Evolutionary conservation across 2,113 vertebrate species (phyloP).

Genomic region (Cololabis saira): DNA sequence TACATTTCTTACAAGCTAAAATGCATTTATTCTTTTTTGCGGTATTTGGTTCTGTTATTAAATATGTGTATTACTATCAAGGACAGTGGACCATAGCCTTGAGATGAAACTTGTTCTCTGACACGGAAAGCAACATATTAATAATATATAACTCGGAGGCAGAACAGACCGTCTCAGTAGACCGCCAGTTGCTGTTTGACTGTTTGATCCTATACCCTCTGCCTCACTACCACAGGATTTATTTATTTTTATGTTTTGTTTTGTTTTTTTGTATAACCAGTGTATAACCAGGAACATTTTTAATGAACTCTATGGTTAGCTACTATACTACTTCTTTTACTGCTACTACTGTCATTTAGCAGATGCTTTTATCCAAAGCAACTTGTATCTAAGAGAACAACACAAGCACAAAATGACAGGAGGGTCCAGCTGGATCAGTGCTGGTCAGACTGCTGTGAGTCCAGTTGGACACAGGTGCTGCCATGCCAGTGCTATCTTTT

Average conservation of each 20-base stretch:
- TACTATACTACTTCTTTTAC: no score
- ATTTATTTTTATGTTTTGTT: no score
- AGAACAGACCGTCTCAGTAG: conserved; percentile 18
- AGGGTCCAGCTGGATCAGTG: no score
- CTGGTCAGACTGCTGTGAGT: no score
- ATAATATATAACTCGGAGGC: conserved; percentile 49
- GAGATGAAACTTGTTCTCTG: conserved; percentile 28
- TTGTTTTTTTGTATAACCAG: conserved; percentile 16
- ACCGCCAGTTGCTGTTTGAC: conserved; percentile 6
- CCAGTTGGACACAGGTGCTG: no score
- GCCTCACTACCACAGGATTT: conserved; percentile 2
- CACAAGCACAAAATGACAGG: no score
- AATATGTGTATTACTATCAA: conserved; percentile 34
- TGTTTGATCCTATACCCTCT: conserved; percentile 41
- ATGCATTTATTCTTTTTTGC: conserved; percentile 5
- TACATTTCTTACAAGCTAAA: not conserved
- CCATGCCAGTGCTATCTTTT: no score
- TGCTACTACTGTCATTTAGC: no score
- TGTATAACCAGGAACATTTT: conserved; percentile 9
- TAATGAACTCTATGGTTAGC: not conserved
- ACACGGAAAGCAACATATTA: conserved; percentile 39
- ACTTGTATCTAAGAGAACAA: no score
- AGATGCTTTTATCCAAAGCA: no score
- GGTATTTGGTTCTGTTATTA: conserved; percentile 11
- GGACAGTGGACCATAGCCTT: conserved; percentile 32